Evolutionary conservation across 2,113 vertebrate genomes (phyloP).

Genomic region (Phylloscopus whistleri): DNA sequence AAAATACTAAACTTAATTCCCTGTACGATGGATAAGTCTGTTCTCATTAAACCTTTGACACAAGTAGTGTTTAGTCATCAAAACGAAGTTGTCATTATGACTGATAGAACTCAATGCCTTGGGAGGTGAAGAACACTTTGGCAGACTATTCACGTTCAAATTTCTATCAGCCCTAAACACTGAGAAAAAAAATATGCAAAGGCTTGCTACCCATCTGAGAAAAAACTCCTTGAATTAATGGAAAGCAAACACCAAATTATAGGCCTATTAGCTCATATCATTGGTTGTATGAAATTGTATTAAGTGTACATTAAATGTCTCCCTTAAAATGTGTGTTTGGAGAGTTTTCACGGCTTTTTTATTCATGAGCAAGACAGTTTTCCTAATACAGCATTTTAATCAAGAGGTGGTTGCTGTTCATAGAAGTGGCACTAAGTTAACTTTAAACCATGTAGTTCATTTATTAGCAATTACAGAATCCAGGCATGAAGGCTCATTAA

Average conservation of each 20-base stretch:
- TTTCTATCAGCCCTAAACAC: background rate
- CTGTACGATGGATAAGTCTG: background rate
- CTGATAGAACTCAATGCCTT: background rate
- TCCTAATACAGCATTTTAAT: background rate
- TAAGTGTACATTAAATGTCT: background rate
- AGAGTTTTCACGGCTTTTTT: background rate
- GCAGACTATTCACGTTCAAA: background rate
- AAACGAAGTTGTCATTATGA: background rate
- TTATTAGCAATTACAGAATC: background rate
- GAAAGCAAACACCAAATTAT: background rate
- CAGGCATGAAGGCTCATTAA: background rate
- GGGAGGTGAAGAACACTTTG: conserved; percentile 11
- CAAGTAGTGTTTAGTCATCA: conserved; percentile 5
- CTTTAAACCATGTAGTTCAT: background rate
- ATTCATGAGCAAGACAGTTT: background rate
- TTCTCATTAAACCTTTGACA: conserved; percentile 24
- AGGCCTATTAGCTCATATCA: background rate
- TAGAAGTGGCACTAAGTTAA: background rate
- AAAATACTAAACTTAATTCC: background rate
- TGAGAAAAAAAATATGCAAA: conserved; percentile 13
- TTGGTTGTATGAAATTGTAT: background rate
- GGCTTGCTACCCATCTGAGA: background rate
- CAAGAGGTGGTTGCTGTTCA: background rate
- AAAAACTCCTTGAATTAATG: background rate
- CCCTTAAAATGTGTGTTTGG: background rate